phyloP scores from a whole-genome alignment of 2,113 vertebrate species.

The Tauraco erythrolophus region DNA sequence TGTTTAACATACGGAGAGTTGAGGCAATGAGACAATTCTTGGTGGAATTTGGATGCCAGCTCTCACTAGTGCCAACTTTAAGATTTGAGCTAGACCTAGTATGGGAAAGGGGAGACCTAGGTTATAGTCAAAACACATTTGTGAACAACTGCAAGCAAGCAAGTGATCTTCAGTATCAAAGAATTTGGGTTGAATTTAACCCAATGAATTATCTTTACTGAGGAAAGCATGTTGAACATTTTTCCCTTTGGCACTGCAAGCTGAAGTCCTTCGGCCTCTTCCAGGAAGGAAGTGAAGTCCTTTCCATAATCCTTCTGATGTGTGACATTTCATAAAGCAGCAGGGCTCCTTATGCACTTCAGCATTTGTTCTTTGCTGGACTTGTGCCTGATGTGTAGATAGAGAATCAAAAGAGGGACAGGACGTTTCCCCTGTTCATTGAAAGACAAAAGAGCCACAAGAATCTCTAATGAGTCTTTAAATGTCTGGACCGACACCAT shows the following conservation, averaged over 20 bases:
- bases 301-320: not conserved
- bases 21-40: not conserved
- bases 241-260: not conserved
- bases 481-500: not conserved
- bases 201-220: not conserved
- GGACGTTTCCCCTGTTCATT: rapidly evolving
- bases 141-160: not conserved
- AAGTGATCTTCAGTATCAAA: not conserved
- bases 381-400: not conserved
- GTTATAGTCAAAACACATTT: not conserved
- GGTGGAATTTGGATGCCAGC: not conserved
- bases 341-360: not conserved
- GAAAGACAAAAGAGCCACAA: not conserved
- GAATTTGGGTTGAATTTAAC: not conserved
- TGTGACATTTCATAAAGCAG: not conserved
- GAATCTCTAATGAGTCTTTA: not conserved
- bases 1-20: not conserved
- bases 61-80: not conserved
- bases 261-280: not conserved
- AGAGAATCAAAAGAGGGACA: not conserved
- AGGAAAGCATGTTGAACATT: not conserved
- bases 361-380: not conserved
- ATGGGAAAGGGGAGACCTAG: not conserved
- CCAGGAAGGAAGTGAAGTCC: not conserved
- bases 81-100: not conserved